phyloP scores from a whole-genome alignment of 2,113 vertebrate genomes.

The Forbesichthys papilliferus region DNA sequence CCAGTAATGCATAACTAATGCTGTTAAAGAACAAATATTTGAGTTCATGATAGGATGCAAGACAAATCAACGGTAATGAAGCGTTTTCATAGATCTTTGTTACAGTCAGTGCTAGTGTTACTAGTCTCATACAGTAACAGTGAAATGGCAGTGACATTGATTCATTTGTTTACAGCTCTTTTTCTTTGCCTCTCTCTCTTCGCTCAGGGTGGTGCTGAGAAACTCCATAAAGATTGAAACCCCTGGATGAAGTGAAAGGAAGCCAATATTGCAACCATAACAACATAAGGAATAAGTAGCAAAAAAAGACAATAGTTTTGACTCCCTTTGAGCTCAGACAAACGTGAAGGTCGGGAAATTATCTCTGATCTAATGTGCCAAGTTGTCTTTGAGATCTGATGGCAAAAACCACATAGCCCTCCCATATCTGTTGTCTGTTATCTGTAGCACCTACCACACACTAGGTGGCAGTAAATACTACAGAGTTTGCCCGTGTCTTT shows the following conservation, averaged over 20 bases:
- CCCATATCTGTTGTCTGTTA: conserved; percentile 27
- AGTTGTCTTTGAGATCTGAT: conserved; percentile 50
- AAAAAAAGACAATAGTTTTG: conserved; percentile 19
- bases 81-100: too few species aligned
- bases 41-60: too few species aligned
- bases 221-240: conserved; percentile 86
- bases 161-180: neutral
- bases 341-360: conserved; percentile 30
- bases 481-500: conserved; percentile 39
- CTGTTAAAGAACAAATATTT: too few species aligned
- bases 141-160: too few species aligned
- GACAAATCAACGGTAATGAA: too few species aligned
- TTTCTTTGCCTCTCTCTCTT: conserved; percentile 5
- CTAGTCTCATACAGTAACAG: too few species aligned
- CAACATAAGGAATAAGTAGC: conserved; percentile 13
- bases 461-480: conserved; percentile 7
- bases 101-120: too few species aligned
- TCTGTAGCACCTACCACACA: conserved; percentile 36
- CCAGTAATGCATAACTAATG: too few species aligned
- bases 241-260: conserved; percentile 13
- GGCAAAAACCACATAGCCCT: conserved; percentile 53
- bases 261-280: conserved; percentile 30
- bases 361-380: conserved; percentile 61
- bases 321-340: conserved; percentile 33
- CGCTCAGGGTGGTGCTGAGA: conserved; percentile 85